Base-by-base conservation (phyloP, 2,113 vertebrate species). In the Cyanoderma ruficeps region DNA sequence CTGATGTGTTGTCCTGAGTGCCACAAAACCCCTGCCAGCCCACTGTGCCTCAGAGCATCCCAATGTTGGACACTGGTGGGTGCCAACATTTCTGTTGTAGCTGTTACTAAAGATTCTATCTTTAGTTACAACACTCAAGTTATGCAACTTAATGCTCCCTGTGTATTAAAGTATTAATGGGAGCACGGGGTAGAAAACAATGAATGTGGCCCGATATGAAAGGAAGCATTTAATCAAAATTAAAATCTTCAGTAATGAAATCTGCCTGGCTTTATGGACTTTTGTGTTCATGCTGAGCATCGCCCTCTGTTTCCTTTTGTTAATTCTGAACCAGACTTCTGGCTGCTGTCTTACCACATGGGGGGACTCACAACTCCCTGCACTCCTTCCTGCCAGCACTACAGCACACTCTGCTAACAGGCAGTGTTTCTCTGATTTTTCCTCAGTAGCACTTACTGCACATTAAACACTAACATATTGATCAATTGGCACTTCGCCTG, bases 101-200 rank as follows among this genome's bases (percentile, higher is more conserved):
- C 69, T 89, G 49, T 93, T 96, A 96, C 95, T 96, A 94, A 96
- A 96, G 96, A 96, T 97, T 76, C 39, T 95, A 90, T 97, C 96
- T 89, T 83, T 24, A 84, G 56, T n/a, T 15, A 4, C 71, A 89
- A 5, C 44, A 47, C 56, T 83, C 55, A 87, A 93, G 61, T 96
- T 95, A 68, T 0, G 5, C 90, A 89, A 92, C 76, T 23, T 82
- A 27, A 57, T 76, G 60, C 75, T 95, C 49, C 47, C 9, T 15
- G 10, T 64, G 41, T 79, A 84, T 93, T 82, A 72, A 92, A 94
- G 68, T 75, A 95, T 71, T 94, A 87, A 96, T 95, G 69, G 94
- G 93, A 93, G 64, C 57, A 64, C 18, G 12, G 71, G 25, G 11
- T 46, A 50, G 83, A 65, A 96, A 75, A 92, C 90, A 92, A 81